phyloP scores from a whole-genome alignment of 2,888 invertebrate genomes.

The Myathropa florea region DNA sequence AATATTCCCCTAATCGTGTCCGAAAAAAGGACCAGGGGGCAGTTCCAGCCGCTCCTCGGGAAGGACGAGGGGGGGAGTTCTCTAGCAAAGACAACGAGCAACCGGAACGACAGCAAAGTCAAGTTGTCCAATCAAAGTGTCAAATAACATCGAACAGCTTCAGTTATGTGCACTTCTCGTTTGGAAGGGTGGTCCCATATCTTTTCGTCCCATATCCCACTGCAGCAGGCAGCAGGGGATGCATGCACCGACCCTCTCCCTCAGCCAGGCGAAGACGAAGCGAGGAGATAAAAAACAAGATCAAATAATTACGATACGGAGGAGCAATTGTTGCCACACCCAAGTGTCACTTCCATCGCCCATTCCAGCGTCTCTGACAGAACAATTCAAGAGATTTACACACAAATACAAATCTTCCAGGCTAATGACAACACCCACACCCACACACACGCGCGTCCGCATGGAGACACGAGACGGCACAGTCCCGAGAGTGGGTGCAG shows the following conservation, averaged over 20 bases:
- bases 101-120: neutral
- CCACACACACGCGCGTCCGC: neutral
- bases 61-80: neutral
- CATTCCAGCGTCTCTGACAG: neutral
- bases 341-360: neutral
- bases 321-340: slow-evolving; percentile 38
- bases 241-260: neutral
- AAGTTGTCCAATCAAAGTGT: slow-evolving; percentile 47
- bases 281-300: slow-evolving; percentile 25
- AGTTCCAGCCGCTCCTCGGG: neutral
- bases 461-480: neutral
- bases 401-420: slow-evolving; percentile 58
- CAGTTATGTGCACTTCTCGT: slow-evolving; percentile 32
- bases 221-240: neutral
- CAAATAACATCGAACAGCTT: slow-evolving; percentile 49
- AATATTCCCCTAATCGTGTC: slow-evolving; percentile 33
- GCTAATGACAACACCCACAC: slow-evolving; percentile 52
- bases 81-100: neutral
- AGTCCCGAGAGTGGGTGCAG: neutral
- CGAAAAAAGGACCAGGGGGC: neutral
- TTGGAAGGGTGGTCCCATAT: slow-evolving; percentile 16
- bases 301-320: slow-evolving; percentile 63
- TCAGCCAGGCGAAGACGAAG: neutral
- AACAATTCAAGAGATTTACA: slow-evolving; percentile 57
- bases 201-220: slow-evolving; percentile 13